Conservation (phyloP, 2,113 vertebrate genomes). For the Microtus pennsylvanicus region DNA sequence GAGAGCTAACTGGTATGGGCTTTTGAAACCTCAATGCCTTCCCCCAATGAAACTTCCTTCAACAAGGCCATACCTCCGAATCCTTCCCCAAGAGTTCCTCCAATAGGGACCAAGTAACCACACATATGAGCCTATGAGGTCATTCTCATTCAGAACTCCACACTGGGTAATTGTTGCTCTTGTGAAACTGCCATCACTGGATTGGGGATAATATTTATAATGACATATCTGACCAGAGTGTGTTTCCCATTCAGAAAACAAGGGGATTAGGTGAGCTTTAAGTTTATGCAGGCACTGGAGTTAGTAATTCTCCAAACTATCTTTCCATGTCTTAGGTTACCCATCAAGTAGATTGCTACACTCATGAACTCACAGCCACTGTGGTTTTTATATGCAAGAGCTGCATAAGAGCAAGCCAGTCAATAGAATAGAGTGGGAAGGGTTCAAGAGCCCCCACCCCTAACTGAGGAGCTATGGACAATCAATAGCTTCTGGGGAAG, state of each 20-base stretch:
- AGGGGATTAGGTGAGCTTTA: background rate
- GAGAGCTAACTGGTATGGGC: too few species aligned
- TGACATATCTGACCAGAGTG: background rate
- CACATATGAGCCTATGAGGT: too few species aligned
- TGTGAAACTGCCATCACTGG: background rate
- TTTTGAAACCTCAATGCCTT: too few species aligned
- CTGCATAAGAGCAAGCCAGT: background rate
- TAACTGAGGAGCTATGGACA: background rate
- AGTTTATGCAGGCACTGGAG: background rate
- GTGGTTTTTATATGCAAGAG: background rate
- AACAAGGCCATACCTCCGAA: background rate
- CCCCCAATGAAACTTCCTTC: background rate
- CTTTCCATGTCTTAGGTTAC: conserved; percentile 3
- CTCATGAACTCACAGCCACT: background rate
- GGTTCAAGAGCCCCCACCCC: background rate
- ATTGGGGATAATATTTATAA: background rate
- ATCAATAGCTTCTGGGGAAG: background rate
- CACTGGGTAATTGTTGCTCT: background rate
- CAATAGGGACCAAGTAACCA: background rate
- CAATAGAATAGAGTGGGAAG: background rate
- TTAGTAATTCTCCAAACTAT: background rate
- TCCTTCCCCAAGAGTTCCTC: too few species aligned
- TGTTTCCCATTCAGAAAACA: background rate
- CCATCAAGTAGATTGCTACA: background rate
- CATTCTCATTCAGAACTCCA: background rate